Evolutionary conservation across 2,888 invertebrate genomes (phyloP).

Genomic region (Lepidonotus clava): DNA sequence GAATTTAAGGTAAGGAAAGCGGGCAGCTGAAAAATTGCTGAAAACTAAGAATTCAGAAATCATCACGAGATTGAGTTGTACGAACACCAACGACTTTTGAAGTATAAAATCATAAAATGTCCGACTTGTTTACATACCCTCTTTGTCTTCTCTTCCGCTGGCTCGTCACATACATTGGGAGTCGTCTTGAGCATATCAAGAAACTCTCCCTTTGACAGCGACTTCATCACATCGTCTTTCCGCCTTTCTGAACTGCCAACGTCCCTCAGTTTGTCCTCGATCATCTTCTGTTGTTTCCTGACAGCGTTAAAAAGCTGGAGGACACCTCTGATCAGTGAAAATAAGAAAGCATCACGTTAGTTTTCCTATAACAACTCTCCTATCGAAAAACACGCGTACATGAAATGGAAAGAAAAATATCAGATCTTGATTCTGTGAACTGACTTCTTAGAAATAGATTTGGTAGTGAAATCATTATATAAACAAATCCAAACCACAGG

Average conservation of each 20-base stretch:
- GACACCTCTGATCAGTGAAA: slow-evolving; percentile 86
- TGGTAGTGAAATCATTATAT: no score
- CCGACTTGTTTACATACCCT: no score
- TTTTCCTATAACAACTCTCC: no score
- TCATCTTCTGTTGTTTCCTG: slow-evolving; percentile 89
- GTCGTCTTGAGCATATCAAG: slow-evolving; percentile 77
- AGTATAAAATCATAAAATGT: no score
- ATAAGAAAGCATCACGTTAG: background rate
- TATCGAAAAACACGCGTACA: no score
- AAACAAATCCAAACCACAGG: no score
- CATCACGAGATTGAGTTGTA: no score
- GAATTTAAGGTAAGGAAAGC: no score
- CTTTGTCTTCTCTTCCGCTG: slow-evolving; percentile 14
- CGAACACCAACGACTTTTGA: no score
- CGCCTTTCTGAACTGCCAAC: slow-evolving; percentile 86
- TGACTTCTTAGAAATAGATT: no score
- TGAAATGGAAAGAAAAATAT: background rate
- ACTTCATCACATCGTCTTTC: slow-evolving; percentile 86
- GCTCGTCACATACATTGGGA: slow-evolving; percentile 56
- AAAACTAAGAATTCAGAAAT: no score
- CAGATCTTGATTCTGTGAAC: background rate
- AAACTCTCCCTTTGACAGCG: slow-evolving; percentile 79
- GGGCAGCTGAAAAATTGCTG: no score
- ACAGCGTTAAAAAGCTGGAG: slow-evolving; percentile 96
- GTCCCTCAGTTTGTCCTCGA: slow-evolving; percentile 86